A percentile compares a stretch with the other conserved stretches of the same genome.
Conservation (phyloP, 2,113 vertebrate genomes). For the Planiliza haematocheilus region DNA sequence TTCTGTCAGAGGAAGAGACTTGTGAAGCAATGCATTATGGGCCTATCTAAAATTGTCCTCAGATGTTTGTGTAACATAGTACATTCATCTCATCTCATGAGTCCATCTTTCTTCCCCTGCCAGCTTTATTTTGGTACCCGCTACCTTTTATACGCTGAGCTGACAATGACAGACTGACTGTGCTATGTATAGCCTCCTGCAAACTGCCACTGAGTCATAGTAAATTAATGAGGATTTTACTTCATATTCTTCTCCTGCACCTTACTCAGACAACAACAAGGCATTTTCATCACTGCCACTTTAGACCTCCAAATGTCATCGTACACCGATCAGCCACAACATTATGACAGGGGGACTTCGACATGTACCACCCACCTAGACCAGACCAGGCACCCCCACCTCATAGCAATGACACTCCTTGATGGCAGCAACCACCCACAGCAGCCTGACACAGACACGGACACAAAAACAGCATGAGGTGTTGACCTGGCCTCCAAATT, state of each 20-base stretch:
- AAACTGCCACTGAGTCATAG: conserved; percentile 19
- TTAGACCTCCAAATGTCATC: background rate
- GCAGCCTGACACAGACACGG: too few relatives aligned
- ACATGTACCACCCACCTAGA: too few relatives aligned
- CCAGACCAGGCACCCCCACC: too few relatives aligned
- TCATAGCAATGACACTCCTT: too few relatives aligned
- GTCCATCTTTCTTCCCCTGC: conserved; percentile 31
- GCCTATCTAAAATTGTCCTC: conserved; percentile 18
- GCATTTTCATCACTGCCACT: background rate
- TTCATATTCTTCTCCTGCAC: conserved; percentile 13
- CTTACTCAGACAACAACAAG: background rate
- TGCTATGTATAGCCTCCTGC: conserved; percentile 49
- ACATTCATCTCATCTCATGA: conserved; percentile 11
- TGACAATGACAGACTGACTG: conserved; percentile 59
- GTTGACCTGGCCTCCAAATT: too few relatives aligned
- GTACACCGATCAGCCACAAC: too few relatives aligned
- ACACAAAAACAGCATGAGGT: too few relatives aligned
- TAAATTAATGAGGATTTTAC: conserved; percentile 34
- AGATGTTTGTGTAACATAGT: conserved; percentile 15
- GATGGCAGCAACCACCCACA: too few relatives aligned
- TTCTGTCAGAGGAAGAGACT: background rate
- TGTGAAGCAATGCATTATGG: conserved; percentile 6
- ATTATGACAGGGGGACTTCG: too few relatives aligned
- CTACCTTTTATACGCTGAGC: conserved; percentile 41
- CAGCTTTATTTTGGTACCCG: conserved; percentile 49